Base-by-base conservation (phyloP, 2,797 vertebrate genomes). In the Steatocranus sp. region DNA sequence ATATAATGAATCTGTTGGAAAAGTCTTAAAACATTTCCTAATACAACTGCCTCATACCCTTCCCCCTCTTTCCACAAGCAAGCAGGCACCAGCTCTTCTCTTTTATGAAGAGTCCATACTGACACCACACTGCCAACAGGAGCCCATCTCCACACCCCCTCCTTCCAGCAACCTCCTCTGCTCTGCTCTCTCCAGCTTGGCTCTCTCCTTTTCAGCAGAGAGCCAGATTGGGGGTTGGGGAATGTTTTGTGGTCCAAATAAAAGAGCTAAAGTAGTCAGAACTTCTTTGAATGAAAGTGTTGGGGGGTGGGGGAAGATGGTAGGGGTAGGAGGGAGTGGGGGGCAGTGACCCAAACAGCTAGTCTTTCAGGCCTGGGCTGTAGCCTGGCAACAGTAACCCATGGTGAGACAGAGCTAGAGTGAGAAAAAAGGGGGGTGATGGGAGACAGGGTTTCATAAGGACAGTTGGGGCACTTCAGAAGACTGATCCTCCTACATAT, bases 321-420 rank as follows among this genome's bases (percentile, higher is more conserved):
- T 50, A 51, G 30, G 56, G n/a, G 74, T 51, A 51, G 75, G 54
- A 76, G 50, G 82, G 73, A 83, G 78, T 85, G 83, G 85, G 93
- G 92, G 80, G 93, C 95, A 95, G 93, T 96, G 96, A 96, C 96
- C 96, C 96, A 96, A 96, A 96, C 96, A 96, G 95, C 93, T 94
- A 93, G 95, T 95, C 96, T 97, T 96, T 97, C 94, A 96, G 95
- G 91, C 96, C 94, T 95, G 85, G 87, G 94, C 93, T 92, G 96
- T 97, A 96, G 93, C 96, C 94, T 96, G 96, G 96, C 96, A 97
- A 96, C 96, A 96, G 96, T 97, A 96, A 96, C 96, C 96, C 96
- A 96, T 94, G 94, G 96, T 94, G 94, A 95, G 92, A 92, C 92
- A 83, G 92, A 91, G 86, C 89, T 88, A 6, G 90, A 89, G 85